These are phyloP conservation scores for Lasius platythorax DNA, from an alignment of 2,888 invertebrate species.

Conservation along the genomic window DNA sequence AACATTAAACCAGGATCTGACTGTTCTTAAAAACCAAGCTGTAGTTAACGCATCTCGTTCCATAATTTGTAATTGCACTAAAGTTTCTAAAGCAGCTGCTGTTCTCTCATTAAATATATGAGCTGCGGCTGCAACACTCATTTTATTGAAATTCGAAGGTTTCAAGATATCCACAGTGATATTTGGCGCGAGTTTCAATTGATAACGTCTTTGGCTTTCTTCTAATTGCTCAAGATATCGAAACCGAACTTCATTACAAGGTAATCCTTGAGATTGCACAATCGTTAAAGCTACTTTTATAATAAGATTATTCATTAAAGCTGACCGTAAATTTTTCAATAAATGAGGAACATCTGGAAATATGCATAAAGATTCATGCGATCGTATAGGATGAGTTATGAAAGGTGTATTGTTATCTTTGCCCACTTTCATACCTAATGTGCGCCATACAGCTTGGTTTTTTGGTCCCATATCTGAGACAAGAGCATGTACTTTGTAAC, in stretches of 20 bases:
- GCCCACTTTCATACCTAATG: too few relatives aligned
- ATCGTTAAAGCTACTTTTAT: slow-evolving; percentile 11
- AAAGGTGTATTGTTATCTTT: too few relatives aligned
- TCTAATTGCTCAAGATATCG: not conserved
- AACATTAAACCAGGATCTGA: not conserved
- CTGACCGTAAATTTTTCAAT: slow-evolving; percentile 11
- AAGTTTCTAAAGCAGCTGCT: slow-evolving; percentile 23
- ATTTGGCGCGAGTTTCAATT: slow-evolving; percentile 8
- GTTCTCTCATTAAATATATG: slow-evolving; percentile 19
- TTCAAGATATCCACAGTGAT: not conserved
- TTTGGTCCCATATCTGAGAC: too few relatives aligned
- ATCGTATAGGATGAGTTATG: too few relatives aligned
- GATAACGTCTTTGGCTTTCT: not conserved
- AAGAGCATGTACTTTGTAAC: slow-evolving; percentile 7
- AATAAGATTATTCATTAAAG: slow-evolving; percentile 10
- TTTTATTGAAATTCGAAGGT: not conserved
- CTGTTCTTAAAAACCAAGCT: too few relatives aligned
- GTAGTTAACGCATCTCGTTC: slow-evolving; percentile 6
- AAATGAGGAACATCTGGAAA: too few relatives aligned
- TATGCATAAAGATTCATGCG: too few relatives aligned
- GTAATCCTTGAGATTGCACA: not conserved
- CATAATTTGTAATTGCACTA: slow-evolving; percentile 9
- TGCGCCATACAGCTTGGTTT: too few relatives aligned
- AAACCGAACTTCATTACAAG: not conserved
- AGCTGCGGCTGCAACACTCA: not conserved